Evolutionary conservation across 2,113 vertebrate genomes (phyloP).

Genomic region (Cyanoliseus patagonus): DNA sequence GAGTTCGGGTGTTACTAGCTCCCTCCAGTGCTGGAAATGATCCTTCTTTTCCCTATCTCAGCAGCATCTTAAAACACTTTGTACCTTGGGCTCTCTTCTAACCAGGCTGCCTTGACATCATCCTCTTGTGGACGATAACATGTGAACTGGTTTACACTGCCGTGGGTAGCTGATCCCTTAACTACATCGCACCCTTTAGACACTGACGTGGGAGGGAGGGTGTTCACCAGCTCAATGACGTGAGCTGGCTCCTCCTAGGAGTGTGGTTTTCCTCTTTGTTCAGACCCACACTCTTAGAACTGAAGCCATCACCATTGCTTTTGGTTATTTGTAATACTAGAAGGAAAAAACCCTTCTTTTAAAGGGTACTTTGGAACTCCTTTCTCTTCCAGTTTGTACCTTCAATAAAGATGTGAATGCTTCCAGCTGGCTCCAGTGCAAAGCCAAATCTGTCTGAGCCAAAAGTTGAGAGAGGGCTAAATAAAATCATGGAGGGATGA

Average conservation of each 20-base stretch:
- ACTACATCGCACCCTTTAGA: not conserved
- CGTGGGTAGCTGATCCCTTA: not conserved
- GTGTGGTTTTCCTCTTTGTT: not conserved
- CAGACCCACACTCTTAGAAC: not conserved
- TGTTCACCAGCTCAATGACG: not conserved
- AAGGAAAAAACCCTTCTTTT: not conserved
- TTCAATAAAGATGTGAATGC: not conserved
- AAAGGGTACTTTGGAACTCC: not conserved
- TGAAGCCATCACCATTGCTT: not conserved
- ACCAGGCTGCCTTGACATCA: not conserved
- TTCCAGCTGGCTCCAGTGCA: rapidly evolving
- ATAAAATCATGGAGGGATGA: not conserved
- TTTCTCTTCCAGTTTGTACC: not conserved
- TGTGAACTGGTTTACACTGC: not conserved
- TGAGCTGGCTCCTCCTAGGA: not conserved
- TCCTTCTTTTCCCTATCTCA: not conserved
- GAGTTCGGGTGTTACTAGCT: not conserved
- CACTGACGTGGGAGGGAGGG: not conserved
- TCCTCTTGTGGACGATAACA: not conserved
- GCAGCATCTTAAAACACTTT: slow-evolving; percentile 18
- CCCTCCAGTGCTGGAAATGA: not conserved
- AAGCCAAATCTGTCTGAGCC: not conserved
- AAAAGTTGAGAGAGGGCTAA: not conserved
- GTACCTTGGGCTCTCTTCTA: not conserved
- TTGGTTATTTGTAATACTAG: not conserved